Evolutionary conservation across 2,888 invertebrate species (phyloP), one percentile per base, ranked within the genome.

Genomic region (Abscondita cerata): DNA sequence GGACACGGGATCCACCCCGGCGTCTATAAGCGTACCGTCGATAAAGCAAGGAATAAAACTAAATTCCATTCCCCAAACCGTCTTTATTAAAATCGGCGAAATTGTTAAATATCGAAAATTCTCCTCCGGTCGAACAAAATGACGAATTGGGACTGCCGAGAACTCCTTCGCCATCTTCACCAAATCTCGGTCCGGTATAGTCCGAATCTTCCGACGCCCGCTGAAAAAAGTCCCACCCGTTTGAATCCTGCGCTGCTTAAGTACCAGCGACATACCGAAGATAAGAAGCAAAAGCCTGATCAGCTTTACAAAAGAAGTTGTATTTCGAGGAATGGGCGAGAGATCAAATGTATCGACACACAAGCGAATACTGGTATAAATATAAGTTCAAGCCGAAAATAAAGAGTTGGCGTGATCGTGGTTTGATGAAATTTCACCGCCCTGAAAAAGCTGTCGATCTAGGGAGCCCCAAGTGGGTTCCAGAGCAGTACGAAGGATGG

Each of bases 301-400:
- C 85, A 86, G 69, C 91, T 91, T 81, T 93, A 92, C 80, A 93
- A 93, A 93, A 93, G 83, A 92, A 92, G 75, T 92, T 92, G 81
- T 80, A 78, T 67, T 90, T 91, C 70, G 83, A 87, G 75, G 90
- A 85, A 82, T 87, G 83, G 77, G 89, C 89, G 89, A 85, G 83
- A 81, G 76, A 77, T 62, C 76, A 78, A 52, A 63, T 67, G 15
- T 78, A 75, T 75, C 70, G 73, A 50, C 83, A 83, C 80, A 75
- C 76, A 73, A 80, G 53, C 75, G 72, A 79, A 8, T 73, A 72
- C 57, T 69, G 73, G 4, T 51, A 83, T 66, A 85, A 86, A 71
- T 86, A 87, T 62, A 89, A 88, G 76, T 89, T 89, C 80, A 83
- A 87, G 65, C 89, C 89, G 2, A 89, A 89, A 74, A 89, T 89